These are phyloP conservation scores for Mesocentrotus franciscanus DNA, from an alignment of 53 echinoderm and acorn worm species.

Conservation along the genomic window DNA sequence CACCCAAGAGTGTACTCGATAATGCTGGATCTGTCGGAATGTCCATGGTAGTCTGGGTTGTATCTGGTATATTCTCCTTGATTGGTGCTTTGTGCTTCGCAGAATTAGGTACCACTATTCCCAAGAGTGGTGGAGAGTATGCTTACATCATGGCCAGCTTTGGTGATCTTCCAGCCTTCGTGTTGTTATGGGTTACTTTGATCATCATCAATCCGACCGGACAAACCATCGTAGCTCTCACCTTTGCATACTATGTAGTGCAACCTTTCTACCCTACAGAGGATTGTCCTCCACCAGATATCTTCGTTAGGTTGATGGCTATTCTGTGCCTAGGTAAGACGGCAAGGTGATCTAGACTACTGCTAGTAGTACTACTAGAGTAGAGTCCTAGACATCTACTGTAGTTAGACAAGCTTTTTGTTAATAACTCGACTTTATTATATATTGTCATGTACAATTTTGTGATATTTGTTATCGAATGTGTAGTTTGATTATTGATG, in stretches of 20 bases:
- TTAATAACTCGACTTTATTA: too few species aligned
- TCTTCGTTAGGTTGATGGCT: slow-evolving; percentile 77
- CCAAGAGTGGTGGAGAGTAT: slow-evolving; percentile 89
- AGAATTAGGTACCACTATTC: slow-evolving; percentile 93
- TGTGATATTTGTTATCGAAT: not conserved
- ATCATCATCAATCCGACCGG: slow-evolving; percentile 97
- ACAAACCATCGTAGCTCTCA: slow-evolving; percentile 94
- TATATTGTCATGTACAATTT: too few species aligned
- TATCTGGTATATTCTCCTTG: slow-evolving; percentile 93
- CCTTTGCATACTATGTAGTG: slow-evolving; percentile 89
- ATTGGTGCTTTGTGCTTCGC: slow-evolving; percentile 96
- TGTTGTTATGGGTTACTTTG: slow-evolving; percentile 91
- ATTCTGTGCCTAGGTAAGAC: slow-evolving; percentile 91
- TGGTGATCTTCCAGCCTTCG: slow-evolving; percentile 86
- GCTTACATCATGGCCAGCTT: slow-evolving; percentile 85
- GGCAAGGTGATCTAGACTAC: not conserved
- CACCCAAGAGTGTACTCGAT: slow-evolving; percentile 86
- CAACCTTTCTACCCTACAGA: slow-evolving; percentile 87
- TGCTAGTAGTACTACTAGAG: too few species aligned
- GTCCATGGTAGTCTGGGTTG: slow-evolving; percentile 88
- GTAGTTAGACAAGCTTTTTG: not conserved
- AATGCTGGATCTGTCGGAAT: slow-evolving; percentile 87
- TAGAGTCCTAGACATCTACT: too few species aligned
- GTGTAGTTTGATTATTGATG: too few species aligned
- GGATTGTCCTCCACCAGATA: slow-evolving; percentile 87